These are phyloP conservation scores for Aix galericulata DNA, from an alignment of 2,113 vertebrate species.

Conservation along the genomic window DNA sequence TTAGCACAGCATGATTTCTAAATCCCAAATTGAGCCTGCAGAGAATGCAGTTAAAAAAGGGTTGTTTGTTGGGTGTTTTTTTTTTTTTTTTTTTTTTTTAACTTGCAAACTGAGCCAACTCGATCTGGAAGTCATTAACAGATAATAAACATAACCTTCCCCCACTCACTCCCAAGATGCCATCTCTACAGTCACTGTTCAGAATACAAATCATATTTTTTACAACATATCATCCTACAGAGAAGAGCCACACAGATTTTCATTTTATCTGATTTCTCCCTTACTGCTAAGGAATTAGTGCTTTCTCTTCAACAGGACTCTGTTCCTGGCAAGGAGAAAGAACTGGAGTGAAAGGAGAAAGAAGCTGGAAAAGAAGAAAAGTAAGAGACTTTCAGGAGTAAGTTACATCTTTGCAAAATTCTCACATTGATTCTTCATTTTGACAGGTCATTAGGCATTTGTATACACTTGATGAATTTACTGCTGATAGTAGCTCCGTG, in stretches of 20 bases:
- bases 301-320: slow-evolving; percentile 5
- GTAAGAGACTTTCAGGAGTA: background rate
- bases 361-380: background rate
- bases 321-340: background rate
- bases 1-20: slow-evolving; percentile 58
- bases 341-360: background rate
- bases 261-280: background rate
- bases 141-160: slow-evolving; percentile 71
- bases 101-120: slow-evolving; percentile 51
- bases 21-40: slow-evolving; percentile 35
- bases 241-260: slow-evolving; percentile 22
- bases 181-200: slow-evolving; percentile 60
- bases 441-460: background rate
- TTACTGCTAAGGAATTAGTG: background rate
- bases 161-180: slow-evolving; percentile 55
- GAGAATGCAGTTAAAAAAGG: slow-evolving; percentile 42
- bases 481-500: background rate
- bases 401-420: background rate
- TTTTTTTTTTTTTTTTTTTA: background rate
- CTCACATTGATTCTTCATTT: background rate
- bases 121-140: slow-evolving; percentile 71
- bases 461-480: background rate
- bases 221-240: slow-evolving; percentile 40
- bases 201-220: slow-evolving; percentile 49
- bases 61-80: background rate